phyloP scores from a whole-genome alignment of 2,797 vertebrate species.

The Chloroceryle amazona region DNA sequence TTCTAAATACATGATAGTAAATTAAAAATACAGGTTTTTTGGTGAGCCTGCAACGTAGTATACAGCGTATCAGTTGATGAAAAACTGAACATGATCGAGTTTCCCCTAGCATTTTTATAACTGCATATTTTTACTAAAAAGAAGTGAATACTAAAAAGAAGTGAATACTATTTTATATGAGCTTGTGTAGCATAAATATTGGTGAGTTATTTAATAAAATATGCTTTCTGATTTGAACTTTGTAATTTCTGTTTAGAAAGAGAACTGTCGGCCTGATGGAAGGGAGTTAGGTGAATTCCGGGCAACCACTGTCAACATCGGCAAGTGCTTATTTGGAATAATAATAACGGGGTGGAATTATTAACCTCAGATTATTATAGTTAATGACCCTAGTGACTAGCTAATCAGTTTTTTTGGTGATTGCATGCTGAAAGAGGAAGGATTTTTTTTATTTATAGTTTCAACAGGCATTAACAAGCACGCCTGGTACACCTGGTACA shows the following conservation, averaged over 20 bases:
- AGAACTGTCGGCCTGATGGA: slow-evolving; percentile 96
- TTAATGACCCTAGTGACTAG: neutral
- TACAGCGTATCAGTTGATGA: accelerated
- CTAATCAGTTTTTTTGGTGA: neutral
- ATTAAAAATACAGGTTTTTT: neutral
- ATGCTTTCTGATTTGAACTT: neutral
- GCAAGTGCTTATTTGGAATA: slow-evolving; percentile 77
- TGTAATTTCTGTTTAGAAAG: slow-evolving; percentile 84
- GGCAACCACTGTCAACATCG: slow-evolving; percentile 94
- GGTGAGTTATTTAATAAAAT: neutral
- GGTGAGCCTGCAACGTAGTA: neutral
- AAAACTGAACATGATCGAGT: neutral
- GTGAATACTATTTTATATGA: neutral
- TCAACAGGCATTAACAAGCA: neutral
- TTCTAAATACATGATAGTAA: neutral
- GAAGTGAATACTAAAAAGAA: neutral
- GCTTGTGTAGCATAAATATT: neutral
- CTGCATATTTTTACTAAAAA: neutral
- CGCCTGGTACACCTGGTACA: accelerated
- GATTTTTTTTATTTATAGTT: neutral
- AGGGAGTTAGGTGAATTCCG: slow-evolving; percentile 93
- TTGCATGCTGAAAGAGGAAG: neutral
- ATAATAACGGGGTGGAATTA: neutral
- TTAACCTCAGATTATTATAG: neutral
- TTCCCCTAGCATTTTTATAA: neutral